Evolutionary conservation across 2,113 vertebrate species (phyloP).

Genomic region (Origma solitaria): DNA sequence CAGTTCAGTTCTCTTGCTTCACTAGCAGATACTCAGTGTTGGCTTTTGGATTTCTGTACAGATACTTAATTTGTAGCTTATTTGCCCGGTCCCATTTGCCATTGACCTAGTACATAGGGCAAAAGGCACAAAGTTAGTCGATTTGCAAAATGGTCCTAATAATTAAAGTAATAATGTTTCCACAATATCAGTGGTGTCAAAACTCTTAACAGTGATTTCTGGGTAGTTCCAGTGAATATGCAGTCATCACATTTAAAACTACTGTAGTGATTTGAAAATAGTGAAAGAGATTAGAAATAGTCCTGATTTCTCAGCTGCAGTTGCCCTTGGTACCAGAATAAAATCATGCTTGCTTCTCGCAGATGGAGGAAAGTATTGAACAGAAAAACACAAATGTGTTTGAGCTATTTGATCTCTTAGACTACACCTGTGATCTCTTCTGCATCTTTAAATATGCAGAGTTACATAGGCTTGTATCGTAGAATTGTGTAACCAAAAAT

Average conservation of each 20-base stretch:
- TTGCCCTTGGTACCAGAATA: background rate
- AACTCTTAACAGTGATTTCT: background rate
- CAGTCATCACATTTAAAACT: background rate
- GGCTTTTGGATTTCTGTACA: background rate
- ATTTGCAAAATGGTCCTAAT: background rate
- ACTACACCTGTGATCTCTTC: background rate
- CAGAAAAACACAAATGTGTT: background rate
- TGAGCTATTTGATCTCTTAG: background rate
- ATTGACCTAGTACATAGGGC: background rate
- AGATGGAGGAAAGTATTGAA: background rate
- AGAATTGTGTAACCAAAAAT: background rate
- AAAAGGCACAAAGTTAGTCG: background rate
- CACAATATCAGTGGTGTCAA: fast-evolving
- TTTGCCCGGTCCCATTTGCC: background rate
- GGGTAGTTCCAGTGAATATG: background rate
- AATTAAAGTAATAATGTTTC: background rate
- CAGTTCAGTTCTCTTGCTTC: background rate
- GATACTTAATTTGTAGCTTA: background rate
- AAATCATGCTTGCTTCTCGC: background rate
- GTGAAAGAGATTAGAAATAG: background rate
- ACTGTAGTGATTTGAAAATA: background rate
- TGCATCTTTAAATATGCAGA: background rate
- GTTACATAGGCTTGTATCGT: background rate
- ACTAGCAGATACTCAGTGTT: background rate
- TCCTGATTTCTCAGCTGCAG: background rate